Percentiles rank a stretch among this genome's conserved stretches.
phyloP scores from a whole-genome alignment of 2,888 invertebrate species.

The Chloromyia formosa region DNA sequence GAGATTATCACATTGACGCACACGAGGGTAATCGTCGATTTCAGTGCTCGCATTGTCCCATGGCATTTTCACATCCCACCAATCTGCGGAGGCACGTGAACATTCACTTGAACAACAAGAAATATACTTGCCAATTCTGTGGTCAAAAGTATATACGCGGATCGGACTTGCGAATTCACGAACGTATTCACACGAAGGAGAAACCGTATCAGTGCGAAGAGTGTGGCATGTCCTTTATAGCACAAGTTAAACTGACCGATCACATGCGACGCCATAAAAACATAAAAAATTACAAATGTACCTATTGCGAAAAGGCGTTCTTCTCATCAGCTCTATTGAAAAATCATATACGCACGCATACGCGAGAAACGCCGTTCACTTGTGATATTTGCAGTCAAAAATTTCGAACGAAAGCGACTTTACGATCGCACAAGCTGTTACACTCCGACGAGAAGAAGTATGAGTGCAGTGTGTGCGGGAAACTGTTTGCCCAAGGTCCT shows the following conservation, averaged over 20 bases:
- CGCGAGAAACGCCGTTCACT: background rate
- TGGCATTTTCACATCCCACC: background rate
- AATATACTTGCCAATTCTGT: background rate
- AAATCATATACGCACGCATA: background rate
- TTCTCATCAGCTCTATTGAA: background rate
- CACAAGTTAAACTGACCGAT: background rate
- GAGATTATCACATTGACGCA: background rate
- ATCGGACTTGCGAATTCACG: background rate
- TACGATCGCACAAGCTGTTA: background rate
- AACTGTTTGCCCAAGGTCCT: constrained; percentile 10
- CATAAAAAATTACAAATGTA: constrained; percentile 1
- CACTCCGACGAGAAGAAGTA: constrained; percentile 50
- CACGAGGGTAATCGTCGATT: background rate
- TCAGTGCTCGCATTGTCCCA: constrained; percentile 5
- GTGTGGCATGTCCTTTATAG: background rate
- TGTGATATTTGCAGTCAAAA: constrained; percentile 8
- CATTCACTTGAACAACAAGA: background rate
- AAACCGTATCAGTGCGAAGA: constrained; percentile 24
- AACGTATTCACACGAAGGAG: background rate
- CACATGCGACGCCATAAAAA: background rate
- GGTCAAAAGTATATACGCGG: background rate
- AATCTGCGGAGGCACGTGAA: background rate
- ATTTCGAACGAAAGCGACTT: background rate
- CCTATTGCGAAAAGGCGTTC: background rate
- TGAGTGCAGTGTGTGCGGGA: constrained; percentile 55